Base-by-base conservation (phyloP, 2,113 vertebrate genomes). In the Amazona vittata region DNA sequence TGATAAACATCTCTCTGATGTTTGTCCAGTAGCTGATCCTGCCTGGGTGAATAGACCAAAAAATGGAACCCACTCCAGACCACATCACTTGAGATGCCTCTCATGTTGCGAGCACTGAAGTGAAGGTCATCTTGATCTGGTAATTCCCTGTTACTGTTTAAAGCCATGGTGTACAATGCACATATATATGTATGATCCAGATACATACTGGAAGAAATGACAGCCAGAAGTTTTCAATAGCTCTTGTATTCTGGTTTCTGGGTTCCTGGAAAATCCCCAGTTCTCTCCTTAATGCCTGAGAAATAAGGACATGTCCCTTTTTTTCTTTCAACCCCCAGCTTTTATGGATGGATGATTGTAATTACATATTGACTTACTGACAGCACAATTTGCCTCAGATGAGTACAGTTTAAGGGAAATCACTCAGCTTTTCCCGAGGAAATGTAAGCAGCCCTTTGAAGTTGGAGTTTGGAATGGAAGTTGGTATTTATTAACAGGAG, bases 21-120 rank as follows among this genome's bases (percentile, higher is more conserved):
- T 71, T 90, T 79, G 81, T 84, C 73, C 44, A 64, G 80, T 71
- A 68, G 80, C 69, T 96, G 89, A 78, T 89, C 55, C 84, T 81
- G 60, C 57, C 47, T 46, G 69, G 21, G 37, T 89, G 83, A 89
- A 53, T 7, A 83, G 86, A 69, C 35, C 47, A 69, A 95, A 74
- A 82, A 92, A 55, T 20, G 41, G 69, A 96, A 19, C 68, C 68
- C 6, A 73, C 57, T 81, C 37, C 80, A 46, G 69, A 49, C 12
- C 0, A 0, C 31, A 67, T 78, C 65, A 11, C 49, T 89, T 71
- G 35, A 90, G 47, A 75, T 92, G 53, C 71, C 50, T 82, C 39
- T 82, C 31, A 19, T 78, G 68, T 44, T 26, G 29, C 0, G 0
- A 86, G 59, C 0, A 0, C 83, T 2, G 79, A 81, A 81, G 14